Evolutionary conservation across 2,888 invertebrate species (phyloP).

Genomic region (Torymus tubicola): DNA sequence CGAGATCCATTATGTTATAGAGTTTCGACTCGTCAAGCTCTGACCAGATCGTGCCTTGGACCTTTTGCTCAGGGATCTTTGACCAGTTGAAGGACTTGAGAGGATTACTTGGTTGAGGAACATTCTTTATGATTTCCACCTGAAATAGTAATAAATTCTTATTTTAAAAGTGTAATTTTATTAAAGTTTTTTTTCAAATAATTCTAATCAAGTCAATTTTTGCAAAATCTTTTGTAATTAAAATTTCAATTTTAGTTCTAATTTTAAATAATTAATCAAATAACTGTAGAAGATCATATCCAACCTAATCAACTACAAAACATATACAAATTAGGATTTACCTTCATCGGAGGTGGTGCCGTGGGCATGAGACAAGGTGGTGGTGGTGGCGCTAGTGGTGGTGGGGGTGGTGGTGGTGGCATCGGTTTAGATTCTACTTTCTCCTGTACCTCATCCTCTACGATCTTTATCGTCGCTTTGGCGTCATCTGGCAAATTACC

Average conservation of each 20-base stretch:
- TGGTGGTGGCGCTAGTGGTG: constrained; percentile 80
- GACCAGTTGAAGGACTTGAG: constrained; percentile 99
- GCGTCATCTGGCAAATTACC: constrained; percentile 96
- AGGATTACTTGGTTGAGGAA: constrained; percentile 94
- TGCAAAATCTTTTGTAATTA: too few species aligned
- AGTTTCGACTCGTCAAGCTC: constrained; percentile 94
- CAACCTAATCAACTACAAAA: neutral
- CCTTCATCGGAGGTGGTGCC: constrained; percentile 78
- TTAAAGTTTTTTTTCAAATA: too few species aligned
- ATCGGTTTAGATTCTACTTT: constrained; percentile 74
- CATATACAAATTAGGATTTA: constrained; percentile 53
- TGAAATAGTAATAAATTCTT: constrained; percentile 34
- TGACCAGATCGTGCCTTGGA: constrained; percentile 96
- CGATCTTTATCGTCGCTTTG: constrained; percentile 80
- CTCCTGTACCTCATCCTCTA: constrained; percentile 72
- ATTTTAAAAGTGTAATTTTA: neutral
- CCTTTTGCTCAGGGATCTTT: constrained; percentile 92
- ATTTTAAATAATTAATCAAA: too few species aligned
- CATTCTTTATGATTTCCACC: constrained; percentile 83
- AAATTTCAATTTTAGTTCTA: too few species aligned
- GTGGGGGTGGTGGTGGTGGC: constrained; percentile 80
- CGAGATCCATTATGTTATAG: constrained; percentile 93
- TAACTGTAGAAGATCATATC: too few species aligned
- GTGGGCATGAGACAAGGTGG: constrained; percentile 79
- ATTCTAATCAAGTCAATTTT: too few species aligned